Evolutionary conservation across 1,140 invertebrate genomes (phyloP).

Genomic region (Triops longicaudatus): DNA sequence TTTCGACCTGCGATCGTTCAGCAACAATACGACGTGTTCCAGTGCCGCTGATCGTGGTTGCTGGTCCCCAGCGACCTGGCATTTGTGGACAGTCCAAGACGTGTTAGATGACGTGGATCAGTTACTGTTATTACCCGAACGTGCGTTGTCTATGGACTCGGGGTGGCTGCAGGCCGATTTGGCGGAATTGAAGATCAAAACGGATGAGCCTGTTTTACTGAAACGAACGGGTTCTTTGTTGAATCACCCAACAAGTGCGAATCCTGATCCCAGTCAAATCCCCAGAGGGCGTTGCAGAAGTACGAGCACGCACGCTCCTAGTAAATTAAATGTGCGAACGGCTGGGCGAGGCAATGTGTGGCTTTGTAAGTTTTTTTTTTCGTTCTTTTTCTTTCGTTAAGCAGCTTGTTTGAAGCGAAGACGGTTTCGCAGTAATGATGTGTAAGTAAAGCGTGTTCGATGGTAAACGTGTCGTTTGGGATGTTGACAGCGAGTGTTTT

Average conservation of each 20-base stretch:
- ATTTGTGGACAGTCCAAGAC: constrained; percentile 11
- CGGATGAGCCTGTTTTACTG: not conserved
- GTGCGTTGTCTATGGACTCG: constrained; percentile 23
- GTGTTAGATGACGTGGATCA: constrained; percentile 23
- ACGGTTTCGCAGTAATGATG: not conserved
- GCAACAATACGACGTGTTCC: not conserved
- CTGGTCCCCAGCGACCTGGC: not conserved
- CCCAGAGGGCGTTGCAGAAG: not conserved
- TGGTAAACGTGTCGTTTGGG: not conserved
- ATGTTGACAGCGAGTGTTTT: not conserved
- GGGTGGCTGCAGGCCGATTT: constrained; percentile 26
- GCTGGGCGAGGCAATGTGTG: not conserved
- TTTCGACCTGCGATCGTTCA: not conserved
- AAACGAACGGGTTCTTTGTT: not conserved
- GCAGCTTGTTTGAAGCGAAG: not conserved
- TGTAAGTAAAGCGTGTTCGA: not conserved
- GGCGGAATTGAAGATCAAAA: constrained; percentile 9
- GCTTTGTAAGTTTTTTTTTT: not conserved
- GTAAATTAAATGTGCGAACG: not conserved
- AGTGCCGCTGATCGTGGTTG: not conserved
- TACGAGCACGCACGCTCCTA: not conserved
- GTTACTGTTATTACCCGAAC: constrained; percentile 26
- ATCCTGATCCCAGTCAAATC: not conserved
- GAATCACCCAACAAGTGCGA: not conserved
- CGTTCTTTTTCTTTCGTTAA: not conserved